These are phyloP conservation scores for Noctuana brunneofusca DNA, from an alignment of 2,888 invertebrate genomes.

Conservation along the genomic window DNA sequence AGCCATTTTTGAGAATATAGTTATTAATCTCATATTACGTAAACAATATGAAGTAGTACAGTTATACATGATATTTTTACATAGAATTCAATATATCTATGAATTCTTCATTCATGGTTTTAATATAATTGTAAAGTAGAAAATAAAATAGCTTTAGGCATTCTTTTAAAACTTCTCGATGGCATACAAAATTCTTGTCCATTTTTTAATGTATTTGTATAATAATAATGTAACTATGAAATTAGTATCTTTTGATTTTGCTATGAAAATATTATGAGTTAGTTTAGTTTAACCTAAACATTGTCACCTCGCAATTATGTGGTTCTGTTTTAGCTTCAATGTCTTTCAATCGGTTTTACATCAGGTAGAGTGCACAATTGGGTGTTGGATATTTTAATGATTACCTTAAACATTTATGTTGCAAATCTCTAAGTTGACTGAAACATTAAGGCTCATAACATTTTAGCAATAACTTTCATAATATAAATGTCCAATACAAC, in stretches of 20 bases:
- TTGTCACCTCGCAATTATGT: slow-evolving; percentile 53
- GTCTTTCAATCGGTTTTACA: slow-evolving; percentile 16
- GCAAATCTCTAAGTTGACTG: not conserved
- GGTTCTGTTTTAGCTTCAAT: slow-evolving; percentile 43
- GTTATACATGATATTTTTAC: not conserved
- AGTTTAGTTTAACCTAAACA: slow-evolving; percentile 26
- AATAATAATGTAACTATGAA: slow-evolving; percentile 42
- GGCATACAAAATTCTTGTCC: slow-evolving; percentile 56
- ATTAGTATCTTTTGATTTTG: slow-evolving; percentile 41
- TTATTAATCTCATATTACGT: slow-evolving; percentile 1
- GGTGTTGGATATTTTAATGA: slow-evolving; percentile 5
- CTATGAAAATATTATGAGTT: slow-evolving; percentile 33
- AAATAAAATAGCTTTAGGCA: slow-evolving; percentile 67
- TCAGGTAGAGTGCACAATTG: slow-evolving; percentile 15
- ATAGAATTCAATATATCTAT: not conserved
- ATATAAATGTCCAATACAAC: slow-evolving; percentile 16
- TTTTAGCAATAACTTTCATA: slow-evolving; percentile 3
- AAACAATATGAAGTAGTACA: slow-evolving; percentile 1
- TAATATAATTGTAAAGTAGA: slow-evolving; percentile 51
- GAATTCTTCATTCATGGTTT: slow-evolving; percentile 48
- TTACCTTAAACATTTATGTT: not conserved
- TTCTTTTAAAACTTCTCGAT: slow-evolving; percentile 63
- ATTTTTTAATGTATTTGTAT: slow-evolving; percentile 65
- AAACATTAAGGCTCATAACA: slow-evolving; percentile 8
- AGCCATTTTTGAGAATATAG: not conserved